Evolutionary conservation across 2,888 invertebrate species (phyloP), one percentile per base, ranked within the genome.

Genomic region (Heterodera filipjevi): DNA sequence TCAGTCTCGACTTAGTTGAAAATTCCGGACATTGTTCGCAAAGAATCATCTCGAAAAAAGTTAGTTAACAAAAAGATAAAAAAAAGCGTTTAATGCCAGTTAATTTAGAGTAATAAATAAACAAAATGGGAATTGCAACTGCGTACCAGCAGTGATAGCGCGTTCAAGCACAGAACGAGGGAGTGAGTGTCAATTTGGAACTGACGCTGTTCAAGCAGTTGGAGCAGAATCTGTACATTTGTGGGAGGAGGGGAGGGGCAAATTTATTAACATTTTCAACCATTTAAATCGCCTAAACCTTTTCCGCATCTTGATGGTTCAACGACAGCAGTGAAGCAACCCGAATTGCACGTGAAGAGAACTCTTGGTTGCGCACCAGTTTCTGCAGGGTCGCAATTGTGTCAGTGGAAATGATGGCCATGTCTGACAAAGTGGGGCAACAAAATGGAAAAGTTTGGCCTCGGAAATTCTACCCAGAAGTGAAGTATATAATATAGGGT

Each of bases 121-220:
- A n/a, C n/a, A n/a, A n/a, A n/a, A n/a, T n/a, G n/a, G n/a, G n/a
- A n/a, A n/a, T n/a, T n/a, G n/a, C n/a, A n/a, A 59, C 22, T 27
- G 22, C 59, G 10, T 22, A 87, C 82, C 35, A 87, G 80, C 19
- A 86, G 81, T 10, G 85, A 81, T 12, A 87, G 79, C 2, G 87
- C 86, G 78, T 87, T 87, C 16, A 87, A 81, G 74, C 84, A 85
- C 32, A 85, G 78, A 5, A 84, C 80, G 1, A 86, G 79, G 44
- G 85, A 84, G n/a, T 70, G 66, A n/a, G 82, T 66, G 77, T 84
- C 84, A 27, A 86, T 68, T 30, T 85, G 84, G 46, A 82, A 77
- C 27, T 66, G 53, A 39, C 75, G 76, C 71, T 80, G 83, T 27
- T 80, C 77, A 27, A 84, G 71, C 30, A 83, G 83, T 22, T 79